These are phyloP conservation scores for Hoplodrina blanda DNA, from an alignment of 2,888 invertebrate species.

Conservation along the genomic window DNA sequence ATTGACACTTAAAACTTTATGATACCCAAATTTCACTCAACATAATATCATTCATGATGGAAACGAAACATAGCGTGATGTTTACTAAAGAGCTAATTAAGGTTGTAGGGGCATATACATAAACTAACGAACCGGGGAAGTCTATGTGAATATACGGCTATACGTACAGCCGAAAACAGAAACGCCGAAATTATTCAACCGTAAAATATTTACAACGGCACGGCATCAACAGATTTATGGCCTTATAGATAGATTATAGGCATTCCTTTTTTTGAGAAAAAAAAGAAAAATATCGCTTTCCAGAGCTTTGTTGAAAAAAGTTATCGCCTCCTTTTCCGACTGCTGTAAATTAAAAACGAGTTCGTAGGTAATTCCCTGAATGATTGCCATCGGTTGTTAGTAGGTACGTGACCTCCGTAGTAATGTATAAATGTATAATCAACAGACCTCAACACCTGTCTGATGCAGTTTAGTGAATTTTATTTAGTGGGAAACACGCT, in stretches of 20 bases:
- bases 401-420: slow-evolving; percentile 40
- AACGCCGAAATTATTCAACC: slow-evolving; percentile 27
- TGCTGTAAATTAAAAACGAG: slow-evolving; percentile 54
- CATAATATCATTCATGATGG: neutral
- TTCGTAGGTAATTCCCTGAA: slow-evolving; percentile 18
- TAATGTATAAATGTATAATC: slow-evolving; percentile 25
- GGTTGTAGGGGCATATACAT: neutral
- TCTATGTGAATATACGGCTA: neutral
- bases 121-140: slow-evolving; percentile 7
- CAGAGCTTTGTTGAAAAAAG: slow-evolving; percentile 38
- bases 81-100: slow-evolving; percentile 6
- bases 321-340: slow-evolving; percentile 24
- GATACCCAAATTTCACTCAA: neutral
- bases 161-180: neutral
- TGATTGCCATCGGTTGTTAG: slow-evolving; percentile 31
- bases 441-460: slow-evolving; percentile 41
- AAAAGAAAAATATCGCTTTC: slow-evolving; percentile 38
- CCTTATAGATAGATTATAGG: slow-evolving; percentile 19
- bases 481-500: slow-evolving; percentile 40
- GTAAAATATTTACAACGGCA: slow-evolving; percentile 39
- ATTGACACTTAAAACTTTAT: slow-evolving; percentile 14
- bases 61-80: slow-evolving; percentile 24
- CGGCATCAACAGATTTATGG: slow-evolving; percentile 43
- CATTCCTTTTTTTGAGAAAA: slow-evolving; percentile 25
- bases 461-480: slow-evolving; percentile 54